Conservation (phyloP, 2,888 invertebrate genomes). For the Cactoblastis cactorum region DNA sequence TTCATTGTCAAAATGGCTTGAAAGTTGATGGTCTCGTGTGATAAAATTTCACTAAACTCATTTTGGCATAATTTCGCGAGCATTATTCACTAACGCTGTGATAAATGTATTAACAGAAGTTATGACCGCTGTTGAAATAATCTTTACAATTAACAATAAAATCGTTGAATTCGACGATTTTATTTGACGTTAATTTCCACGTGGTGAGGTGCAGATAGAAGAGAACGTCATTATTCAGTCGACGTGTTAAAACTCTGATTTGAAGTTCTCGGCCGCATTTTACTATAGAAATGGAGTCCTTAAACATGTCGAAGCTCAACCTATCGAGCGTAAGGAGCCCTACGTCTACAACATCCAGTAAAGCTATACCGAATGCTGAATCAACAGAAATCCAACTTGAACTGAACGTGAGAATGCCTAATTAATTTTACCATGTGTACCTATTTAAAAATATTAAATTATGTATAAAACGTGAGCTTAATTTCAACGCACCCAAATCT, state of each 20-base stretch:
- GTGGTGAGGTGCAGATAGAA: constrained; percentile 45
- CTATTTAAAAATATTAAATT: neutral
- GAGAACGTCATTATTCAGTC: constrained; percentile 54
- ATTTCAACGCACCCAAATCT: neutral
- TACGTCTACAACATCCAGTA: constrained; percentile 39
- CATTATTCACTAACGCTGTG: constrained; percentile 18
- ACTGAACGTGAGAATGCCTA: constrained; percentile 48
- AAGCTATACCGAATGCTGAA: constrained; percentile 44
- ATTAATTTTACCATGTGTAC: constrained; percentile 19
- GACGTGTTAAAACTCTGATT: constrained; percentile 62
- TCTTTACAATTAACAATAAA: constrained; percentile 29
- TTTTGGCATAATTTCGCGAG: constrained; percentile 15
- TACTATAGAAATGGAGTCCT: constrained; percentile 58
- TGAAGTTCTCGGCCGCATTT: constrained; percentile 37
- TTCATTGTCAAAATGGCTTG: constrained; percentile 16
- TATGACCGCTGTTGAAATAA: constrained; percentile 30
- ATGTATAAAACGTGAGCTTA: constrained; percentile 9
- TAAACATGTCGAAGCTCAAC: constrained; percentile 68
- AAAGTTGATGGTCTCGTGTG: constrained; percentile 31
- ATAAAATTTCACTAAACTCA: constrained; percentile 31
- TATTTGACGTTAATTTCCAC: constrained; percentile 72
- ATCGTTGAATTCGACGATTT: constrained; percentile 32
- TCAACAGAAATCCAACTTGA: constrained; percentile 48
- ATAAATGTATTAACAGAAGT: constrained; percentile 31
- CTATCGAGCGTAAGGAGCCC: constrained; percentile 59